Evolutionary conservation across 2,888 invertebrate genomes (phyloP).

Genomic region (Willowsia nigromaculata): DNA sequence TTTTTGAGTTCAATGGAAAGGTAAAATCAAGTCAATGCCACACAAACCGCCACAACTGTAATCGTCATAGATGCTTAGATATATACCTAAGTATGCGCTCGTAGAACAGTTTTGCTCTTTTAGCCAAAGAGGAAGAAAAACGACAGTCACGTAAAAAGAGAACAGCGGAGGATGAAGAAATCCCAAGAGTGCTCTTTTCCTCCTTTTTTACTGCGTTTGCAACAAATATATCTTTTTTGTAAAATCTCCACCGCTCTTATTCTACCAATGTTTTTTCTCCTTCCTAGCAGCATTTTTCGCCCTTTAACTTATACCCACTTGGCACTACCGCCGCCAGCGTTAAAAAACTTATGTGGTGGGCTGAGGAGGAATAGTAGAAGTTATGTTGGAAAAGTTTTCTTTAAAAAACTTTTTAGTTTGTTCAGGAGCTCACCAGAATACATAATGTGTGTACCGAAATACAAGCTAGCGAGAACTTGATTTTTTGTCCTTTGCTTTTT

Average conservation of each 20-base stretch:
- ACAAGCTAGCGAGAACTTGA: not conserved
- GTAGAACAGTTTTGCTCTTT: not conserved
- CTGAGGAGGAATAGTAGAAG: not conserved
- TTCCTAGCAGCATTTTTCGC: not conserved
- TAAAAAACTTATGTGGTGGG: conserved; percentile 5
- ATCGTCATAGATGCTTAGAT: not conserved
- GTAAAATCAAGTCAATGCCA: conserved; percentile 67
- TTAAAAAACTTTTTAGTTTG: conserved; percentile 51
- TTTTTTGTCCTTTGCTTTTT: not conserved
- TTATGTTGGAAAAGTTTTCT: not conserved
- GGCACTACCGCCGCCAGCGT: not conserved
- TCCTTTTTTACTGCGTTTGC: conserved; percentile 51
- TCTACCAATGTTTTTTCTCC: not conserved
- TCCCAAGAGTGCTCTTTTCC: conserved; percentile 68
- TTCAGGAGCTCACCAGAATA: conserved; percentile 63
- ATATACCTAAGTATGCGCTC: not conserved
- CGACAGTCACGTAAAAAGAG: conserved; percentile 66
- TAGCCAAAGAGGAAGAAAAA: conserved; percentile 32
- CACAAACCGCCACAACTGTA: conserved; percentile 13
- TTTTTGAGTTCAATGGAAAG: conserved; percentile 66
- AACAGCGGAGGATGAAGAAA: conserved; percentile 42
- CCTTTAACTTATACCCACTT: not conserved
- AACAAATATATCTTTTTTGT: conserved; percentile 38
- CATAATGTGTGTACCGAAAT: not conserved
- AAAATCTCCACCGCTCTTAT: conserved; percentile 47